These are phyloP conservation scores for Philopotamus ludificatus DNA, from an alignment of 1,140 invertebrate species.

Conservation along the genomic window DNA sequence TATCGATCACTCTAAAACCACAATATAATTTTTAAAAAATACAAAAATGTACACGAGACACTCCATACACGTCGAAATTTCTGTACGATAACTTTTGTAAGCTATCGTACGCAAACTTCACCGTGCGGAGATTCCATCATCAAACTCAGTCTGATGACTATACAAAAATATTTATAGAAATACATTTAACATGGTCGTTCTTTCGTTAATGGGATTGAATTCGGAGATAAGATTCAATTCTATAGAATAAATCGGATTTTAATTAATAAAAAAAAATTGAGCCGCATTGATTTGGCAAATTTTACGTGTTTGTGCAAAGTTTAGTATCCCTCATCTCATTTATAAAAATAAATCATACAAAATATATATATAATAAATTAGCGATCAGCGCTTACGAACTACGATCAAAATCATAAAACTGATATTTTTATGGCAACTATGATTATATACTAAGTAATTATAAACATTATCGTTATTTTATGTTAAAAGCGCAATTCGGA, in stretches of 20 bases:
- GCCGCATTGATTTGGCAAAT: too few relatives aligned
- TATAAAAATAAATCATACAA: too few relatives aligned
- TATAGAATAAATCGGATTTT: too few relatives aligned
- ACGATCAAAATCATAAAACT: not conserved
- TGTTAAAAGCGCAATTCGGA: not conserved
- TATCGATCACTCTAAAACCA: constrained; percentile 7
- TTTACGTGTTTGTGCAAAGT: too few relatives aligned
- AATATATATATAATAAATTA: too few relatives aligned
- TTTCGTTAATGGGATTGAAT: too few relatives aligned
- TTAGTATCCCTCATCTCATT: too few relatives aligned
- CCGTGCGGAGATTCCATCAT: not conserved
- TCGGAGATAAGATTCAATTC: too few relatives aligned
- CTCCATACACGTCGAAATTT: not conserved
- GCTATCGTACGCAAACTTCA: too few relatives aligned
- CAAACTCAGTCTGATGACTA: not conserved
- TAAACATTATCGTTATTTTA: not conserved
- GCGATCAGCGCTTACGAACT: not conserved
- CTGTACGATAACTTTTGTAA: too few relatives aligned
- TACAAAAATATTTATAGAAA: not conserved
- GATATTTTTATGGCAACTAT: not conserved
- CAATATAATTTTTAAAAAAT: constrained; percentile 17
- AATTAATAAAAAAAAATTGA: too few relatives aligned
- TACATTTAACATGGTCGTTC: too few relatives aligned
- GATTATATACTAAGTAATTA: not conserved
- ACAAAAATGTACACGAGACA: constrained; percentile 18